A percentile compares a stretch with the other conserved stretches of the same genome.
Conservation (phyloP, 92 coral and sea anemone species). For the Anthopleura xanthogrammica region DNA sequence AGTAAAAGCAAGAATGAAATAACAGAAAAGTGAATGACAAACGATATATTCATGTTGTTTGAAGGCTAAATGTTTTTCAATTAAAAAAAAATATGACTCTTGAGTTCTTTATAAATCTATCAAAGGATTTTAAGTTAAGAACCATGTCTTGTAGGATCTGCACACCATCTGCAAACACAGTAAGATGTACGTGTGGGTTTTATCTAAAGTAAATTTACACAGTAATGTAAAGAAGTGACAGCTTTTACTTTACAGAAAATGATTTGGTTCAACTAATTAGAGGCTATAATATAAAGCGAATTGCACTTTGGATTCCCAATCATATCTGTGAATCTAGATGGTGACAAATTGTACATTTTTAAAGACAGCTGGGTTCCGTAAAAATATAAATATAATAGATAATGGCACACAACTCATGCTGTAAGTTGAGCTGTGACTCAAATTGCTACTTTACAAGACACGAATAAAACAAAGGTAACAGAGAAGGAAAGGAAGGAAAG, state of each 20-base stretch:
- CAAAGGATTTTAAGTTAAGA: neutral
- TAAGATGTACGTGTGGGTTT: neutral
- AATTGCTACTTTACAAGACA: neutral
- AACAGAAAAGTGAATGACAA: too few species aligned
- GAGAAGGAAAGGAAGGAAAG: neutral
- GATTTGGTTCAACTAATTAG: neutral
- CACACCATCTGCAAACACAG: neutral
- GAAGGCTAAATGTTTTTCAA: neutral
- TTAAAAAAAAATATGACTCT: neutral
- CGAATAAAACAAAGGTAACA: neutral
- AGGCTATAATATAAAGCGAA: neutral
- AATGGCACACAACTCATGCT: neutral
- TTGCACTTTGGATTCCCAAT: constrained; percentile 1
- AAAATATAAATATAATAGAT: neutral
- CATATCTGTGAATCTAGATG: constrained; percentile 2
- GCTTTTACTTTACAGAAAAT: neutral
- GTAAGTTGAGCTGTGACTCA: neutral
- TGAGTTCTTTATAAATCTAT: neutral
- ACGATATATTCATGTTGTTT: neutral
- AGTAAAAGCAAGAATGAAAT: too few species aligned
- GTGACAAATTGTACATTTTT: neutral
- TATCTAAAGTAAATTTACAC: constrained; percentile 10
- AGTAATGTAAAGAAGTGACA: neutral
- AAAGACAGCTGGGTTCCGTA: neutral
- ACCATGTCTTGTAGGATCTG: neutral